Percentiles rank a stretch among this genome's conserved stretches.
Evolutionary conservation across 2,888 invertebrate genomes (phyloP).

Genomic region (Acronicta leporina): DNA sequence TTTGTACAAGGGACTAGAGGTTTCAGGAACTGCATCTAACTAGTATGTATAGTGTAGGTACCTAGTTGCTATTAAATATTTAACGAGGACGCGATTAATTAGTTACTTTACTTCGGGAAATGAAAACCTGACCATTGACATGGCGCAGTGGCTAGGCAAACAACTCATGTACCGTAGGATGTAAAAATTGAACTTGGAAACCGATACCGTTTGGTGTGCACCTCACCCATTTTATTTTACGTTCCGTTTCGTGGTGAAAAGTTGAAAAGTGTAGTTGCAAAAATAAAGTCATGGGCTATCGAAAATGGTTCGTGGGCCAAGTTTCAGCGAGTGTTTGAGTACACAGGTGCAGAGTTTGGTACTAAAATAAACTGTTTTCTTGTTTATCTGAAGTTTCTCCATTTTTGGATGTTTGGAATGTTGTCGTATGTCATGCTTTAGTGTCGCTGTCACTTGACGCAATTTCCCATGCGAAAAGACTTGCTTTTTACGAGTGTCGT

Average conservation of each 20-base stretch:
- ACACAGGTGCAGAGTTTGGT: constrained; percentile 40
- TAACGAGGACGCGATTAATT: neutral
- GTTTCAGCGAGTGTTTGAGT: constrained; percentile 33
- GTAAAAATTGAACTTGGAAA: neutral
- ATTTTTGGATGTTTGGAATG: constrained; percentile 36
- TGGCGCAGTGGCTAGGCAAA: too few species aligned
- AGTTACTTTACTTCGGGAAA: neutral
- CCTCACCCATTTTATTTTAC: constrained; percentile 20
- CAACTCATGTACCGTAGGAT: too few species aligned
- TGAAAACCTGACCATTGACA: too few species aligned
- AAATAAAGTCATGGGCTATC: constrained; percentile 32
- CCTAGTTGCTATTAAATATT: neutral
- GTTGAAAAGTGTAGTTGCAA: constrained; percentile 12
- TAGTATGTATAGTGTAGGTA: constrained; percentile 18
- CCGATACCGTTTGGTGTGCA: neutral
- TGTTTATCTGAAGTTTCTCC: constrained; percentile 26
- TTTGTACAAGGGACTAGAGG: constrained; percentile 26
- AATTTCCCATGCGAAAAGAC: constrained; percentile 44
- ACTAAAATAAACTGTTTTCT: constrained; percentile 43
- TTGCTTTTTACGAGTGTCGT: constrained; percentile 44
- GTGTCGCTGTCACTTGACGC: constrained; percentile 25
- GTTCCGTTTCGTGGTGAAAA: constrained; percentile 11
- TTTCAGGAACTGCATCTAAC: constrained; percentile 27
- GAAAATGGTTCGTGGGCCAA: constrained; percentile 31
- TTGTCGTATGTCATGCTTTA: constrained; percentile 35